phyloP scores from a whole-genome alignment of 2,113 vertebrate genomes.

The Onychostoma macrolepis region DNA sequence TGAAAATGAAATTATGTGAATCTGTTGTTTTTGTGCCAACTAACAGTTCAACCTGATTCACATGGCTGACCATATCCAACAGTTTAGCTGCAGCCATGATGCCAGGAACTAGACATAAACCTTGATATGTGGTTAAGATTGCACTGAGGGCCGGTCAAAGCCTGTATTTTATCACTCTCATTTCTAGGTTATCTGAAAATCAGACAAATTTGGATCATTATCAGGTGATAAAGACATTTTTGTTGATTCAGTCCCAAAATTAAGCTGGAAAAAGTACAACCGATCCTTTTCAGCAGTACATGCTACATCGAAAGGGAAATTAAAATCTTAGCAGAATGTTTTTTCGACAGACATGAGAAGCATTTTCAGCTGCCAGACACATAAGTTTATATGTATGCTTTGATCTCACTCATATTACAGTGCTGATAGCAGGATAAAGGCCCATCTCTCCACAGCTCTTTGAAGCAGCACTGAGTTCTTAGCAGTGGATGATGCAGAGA shows the following conservation, averaged over 20 bases:
- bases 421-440: conserved; percentile 8
- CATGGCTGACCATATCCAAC: not conserved
- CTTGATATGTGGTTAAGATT: not conserved
- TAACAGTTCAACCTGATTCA: not conserved
- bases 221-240: not conserved
- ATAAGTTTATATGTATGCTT: conserved; percentile 9
- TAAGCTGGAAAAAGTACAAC: not conserved
- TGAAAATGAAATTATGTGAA: conserved; percentile 65
- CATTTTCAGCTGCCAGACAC: conserved; percentile 23
- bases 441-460: conserved; percentile 31
- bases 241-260: not conserved
- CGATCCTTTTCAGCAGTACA: not conserved
- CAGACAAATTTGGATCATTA: conserved; percentile 10
- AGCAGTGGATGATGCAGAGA: not conserved
- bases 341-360: conserved; percentile 18
- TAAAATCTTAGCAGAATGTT: conserved; percentile 7
- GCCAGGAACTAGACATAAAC: not conserved
- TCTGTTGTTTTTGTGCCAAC: conserved; percentile 24
- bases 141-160: not conserved
- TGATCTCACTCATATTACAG: conserved; percentile 27
- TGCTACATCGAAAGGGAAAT: conserved; percentile 1
- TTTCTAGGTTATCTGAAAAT: conserved; percentile 1
- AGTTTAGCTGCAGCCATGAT: not conserved
- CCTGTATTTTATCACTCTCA: not conserved
- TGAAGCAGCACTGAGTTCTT: conserved; percentile 29